Evolutionary conservation across 2,797 vertebrate species (phyloP).

Genomic region (Ptychadena robeensis): DNA sequence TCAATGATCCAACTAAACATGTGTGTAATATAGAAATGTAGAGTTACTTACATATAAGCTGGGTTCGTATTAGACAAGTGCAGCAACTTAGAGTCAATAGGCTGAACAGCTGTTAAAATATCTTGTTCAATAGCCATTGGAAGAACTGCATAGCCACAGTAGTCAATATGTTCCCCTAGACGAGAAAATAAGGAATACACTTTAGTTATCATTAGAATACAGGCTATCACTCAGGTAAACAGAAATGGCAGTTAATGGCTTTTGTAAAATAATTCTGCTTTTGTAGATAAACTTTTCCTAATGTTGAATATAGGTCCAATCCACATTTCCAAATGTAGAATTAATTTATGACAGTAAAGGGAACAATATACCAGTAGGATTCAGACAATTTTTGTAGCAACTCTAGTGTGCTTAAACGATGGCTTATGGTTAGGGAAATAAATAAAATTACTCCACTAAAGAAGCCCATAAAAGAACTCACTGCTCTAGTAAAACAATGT

Average conservation of each 20-base stretch:
- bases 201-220: neutral
- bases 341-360: no score
- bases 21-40: no score
- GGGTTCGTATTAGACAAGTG: conserved; percentile 86
- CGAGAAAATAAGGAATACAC: conserved; percentile 9
- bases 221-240: neutral
- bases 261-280: neutral
- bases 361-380: no score
- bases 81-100: conserved; percentile 78
- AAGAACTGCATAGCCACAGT: conserved; percentile 96
- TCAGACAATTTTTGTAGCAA: no score
- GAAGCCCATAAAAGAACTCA: no score
- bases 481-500: no score
- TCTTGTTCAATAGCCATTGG: conserved; percentile 97
- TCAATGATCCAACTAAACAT: no score
- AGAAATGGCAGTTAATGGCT: neutral
- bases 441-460: no score
- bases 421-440: no score
- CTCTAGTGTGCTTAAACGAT: no score
- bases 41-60: conserved; percentile 83
- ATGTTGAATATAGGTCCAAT: no score
- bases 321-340: no score
- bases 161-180: conserved; percentile 95
- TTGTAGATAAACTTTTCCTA: neutral
- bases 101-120: conserved; percentile 88